Base-by-base conservation (phyloP, 1,140 invertebrate species). In the Drosophila jambulina region DNA sequence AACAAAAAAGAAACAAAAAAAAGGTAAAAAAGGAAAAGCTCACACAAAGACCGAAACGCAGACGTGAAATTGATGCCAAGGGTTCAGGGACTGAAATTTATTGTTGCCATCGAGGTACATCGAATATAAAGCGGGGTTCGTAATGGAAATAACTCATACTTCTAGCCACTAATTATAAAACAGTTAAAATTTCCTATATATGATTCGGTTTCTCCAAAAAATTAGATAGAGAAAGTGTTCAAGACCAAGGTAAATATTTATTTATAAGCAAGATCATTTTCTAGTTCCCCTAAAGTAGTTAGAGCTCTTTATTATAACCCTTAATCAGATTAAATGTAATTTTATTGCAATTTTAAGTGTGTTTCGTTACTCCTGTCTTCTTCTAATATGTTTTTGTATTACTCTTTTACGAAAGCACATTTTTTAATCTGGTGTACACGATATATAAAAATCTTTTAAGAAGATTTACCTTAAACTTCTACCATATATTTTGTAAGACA, bases 41-140 rank as follows among this genome's bases (percentile, higher is more conserved):
- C 70, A 46, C 42, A 78, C 70, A 83, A 68, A 76, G 63, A 53
- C 60, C 46, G 61, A 63, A 72, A 84, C 43, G 58, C 76, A 76
- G 63, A 79, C 75, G 61, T 84, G 63, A 74, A 84, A 84, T 84
- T 84, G 84, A 84, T 84, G 83, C 81, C 74, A 84, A 80, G 82
- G 83, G 72, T 85, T 84, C 67, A 72, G 70, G 54, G 23, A 49
- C 54, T 51, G 29, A 43, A 72, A 72, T 72, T 72, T 72, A 72
- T 72, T 72, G 43, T 72, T 72, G 29, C 67, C 27, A 60, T 42
- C 19, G 36, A 42, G 69, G 70, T 72, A 72, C 17, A 72, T 72
- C 29, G 70, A 72, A 51, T 60, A 72, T 15, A 25, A 51, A 42
- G 43, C 12, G 3, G 23, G 8, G 2, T 49, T 49, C 49, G 43